These are phyloP conservation scores for Chaenogobius annularis DNA, from an alignment of 2,113 vertebrate species.

Conservation along the genomic window DNA sequence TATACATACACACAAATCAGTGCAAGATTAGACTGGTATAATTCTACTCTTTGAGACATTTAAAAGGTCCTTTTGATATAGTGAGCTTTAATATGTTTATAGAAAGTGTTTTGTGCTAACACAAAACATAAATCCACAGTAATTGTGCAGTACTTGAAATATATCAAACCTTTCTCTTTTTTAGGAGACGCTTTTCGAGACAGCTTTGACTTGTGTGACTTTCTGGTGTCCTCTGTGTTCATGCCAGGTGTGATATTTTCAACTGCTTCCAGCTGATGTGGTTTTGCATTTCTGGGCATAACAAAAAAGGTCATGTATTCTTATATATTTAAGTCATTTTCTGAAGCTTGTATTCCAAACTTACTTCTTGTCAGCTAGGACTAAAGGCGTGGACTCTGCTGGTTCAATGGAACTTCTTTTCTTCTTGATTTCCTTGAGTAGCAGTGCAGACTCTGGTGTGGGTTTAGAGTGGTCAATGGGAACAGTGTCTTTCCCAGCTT, in stretches of 20 bases:
- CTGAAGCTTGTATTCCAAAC: neutral
- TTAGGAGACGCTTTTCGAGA: constrained; percentile 27
- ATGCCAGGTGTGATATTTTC: constrained; percentile 5
- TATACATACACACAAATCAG: no score
- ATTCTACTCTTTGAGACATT: no score
- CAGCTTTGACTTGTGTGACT: constrained; percentile 61
- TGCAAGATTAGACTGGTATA: neutral
- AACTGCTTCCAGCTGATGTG: constrained; percentile 36
- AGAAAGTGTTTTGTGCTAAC: neutral
- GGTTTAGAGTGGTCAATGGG: constrained; percentile 89
- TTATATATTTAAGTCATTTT: neutral
- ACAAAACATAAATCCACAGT: neutral
- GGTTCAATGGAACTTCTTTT: constrained; percentile 21
- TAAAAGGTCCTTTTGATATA: neutral
- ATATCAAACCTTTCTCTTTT: neutral
- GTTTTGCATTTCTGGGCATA: constrained; percentile 27
- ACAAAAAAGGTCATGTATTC: constrained; percentile 7
- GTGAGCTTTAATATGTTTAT: neutral
- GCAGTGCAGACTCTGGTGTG: constrained; percentile 86
- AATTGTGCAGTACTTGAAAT: neutral
- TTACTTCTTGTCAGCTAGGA: constrained; percentile 46
- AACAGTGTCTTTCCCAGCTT: constrained; percentile 86
- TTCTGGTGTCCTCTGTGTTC: constrained; percentile 32
- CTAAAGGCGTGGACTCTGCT: constrained; percentile 8
- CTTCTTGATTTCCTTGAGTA: constrained; percentile 71